Percentiles rank a stretch among this genome's conserved stretches.
Evolutionary conservation across 1,140 invertebrate genomes (phyloP).

Genomic region (Drosophila nasuta): DNA sequence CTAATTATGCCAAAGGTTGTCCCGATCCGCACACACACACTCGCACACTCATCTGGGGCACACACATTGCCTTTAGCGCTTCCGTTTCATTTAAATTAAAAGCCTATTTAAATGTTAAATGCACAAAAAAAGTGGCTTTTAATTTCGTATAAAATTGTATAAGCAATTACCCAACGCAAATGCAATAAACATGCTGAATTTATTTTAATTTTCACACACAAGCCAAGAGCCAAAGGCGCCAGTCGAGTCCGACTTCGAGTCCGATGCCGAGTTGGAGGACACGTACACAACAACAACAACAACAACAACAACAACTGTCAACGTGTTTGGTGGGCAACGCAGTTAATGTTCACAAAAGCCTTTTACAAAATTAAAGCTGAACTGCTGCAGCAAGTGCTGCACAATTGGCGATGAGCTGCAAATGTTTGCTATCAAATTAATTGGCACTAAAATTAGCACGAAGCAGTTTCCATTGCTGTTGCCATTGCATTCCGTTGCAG

Average conservation of each 20-base stretch:
- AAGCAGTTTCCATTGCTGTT: conserved; percentile 22
- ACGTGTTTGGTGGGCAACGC: conserved; percentile 37
- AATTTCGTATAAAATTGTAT: conserved; percentile 81
- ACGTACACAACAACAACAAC: conserved; percentile 11
- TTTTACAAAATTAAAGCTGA: conserved; percentile 75
- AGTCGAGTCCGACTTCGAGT: conserved; percentile 6
- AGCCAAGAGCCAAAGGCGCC: conserved; percentile 26
- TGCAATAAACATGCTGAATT: conserved; percentile 77
- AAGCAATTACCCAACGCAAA: conserved; percentile 77
- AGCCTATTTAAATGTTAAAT: conserved; percentile 78
- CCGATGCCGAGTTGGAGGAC: not conserved
- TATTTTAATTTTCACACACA: conserved; percentile 72
- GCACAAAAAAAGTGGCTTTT: conserved; percentile 61
- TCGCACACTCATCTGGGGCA: conserved; percentile 7
- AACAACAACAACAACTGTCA: conserved; percentile 42
- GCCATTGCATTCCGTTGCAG: not conserved
- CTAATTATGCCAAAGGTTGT: conserved; percentile 57
- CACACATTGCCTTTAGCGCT: conserved; percentile 36
- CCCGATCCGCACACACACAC: conserved; percentile 35
- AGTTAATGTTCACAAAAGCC: conserved; percentile 56
- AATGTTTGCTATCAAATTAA: conserved; percentile 82
- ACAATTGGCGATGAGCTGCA: conserved; percentile 58
- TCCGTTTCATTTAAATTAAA: conserved; percentile 69
- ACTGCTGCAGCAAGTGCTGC: conserved; percentile 23
- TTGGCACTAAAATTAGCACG: conserved; percentile 81